Percentiles rank a stretch among this genome's conserved stretches.
phyloP scores from a whole-genome alignment of 2,797 vertebrate species.

The Labeo calbasu region DNA sequence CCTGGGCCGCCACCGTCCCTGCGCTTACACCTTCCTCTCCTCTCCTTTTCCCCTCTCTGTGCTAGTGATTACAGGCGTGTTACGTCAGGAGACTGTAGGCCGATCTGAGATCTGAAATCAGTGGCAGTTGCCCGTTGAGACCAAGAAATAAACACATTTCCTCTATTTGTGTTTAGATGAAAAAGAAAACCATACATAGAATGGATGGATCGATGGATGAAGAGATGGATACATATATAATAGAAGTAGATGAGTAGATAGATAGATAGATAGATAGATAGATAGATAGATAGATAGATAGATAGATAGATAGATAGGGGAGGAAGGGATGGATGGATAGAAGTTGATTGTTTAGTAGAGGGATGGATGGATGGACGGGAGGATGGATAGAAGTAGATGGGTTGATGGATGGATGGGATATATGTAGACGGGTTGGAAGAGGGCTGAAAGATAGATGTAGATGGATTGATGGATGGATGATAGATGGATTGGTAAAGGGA shows the following conservation, averaged over 20 bases:
- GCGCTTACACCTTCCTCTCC: conserved; percentile 11
- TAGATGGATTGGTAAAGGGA: not conserved
- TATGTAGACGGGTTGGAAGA: not conserved
- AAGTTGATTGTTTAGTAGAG: no score
- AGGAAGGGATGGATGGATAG: not conserved
- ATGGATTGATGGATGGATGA: not conserved
- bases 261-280: not conserved
- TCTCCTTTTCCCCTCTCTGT: conserved; percentile 11
- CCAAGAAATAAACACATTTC: not conserved
- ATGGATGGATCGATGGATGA: not conserved
- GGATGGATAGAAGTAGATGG: not conserved
- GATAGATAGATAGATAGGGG: not conserved
- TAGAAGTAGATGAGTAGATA: not conserved
- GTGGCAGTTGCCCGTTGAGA: not conserved
- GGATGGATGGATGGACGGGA: not conserved
- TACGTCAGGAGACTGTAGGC: conserved; percentile 15
- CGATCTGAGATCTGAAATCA: not conserved
- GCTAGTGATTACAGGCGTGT: conserved; percentile 18
- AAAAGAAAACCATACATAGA: not conserved
- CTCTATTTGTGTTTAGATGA: not conserved
- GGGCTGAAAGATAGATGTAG: no score
- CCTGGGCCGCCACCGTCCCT: not conserved
- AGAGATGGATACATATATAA: no score
- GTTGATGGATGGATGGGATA: no score
- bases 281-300: not conserved